phyloP scores from a whole-genome alignment of 2,113 vertebrate species.

The Cygnus atratus region DNA sequence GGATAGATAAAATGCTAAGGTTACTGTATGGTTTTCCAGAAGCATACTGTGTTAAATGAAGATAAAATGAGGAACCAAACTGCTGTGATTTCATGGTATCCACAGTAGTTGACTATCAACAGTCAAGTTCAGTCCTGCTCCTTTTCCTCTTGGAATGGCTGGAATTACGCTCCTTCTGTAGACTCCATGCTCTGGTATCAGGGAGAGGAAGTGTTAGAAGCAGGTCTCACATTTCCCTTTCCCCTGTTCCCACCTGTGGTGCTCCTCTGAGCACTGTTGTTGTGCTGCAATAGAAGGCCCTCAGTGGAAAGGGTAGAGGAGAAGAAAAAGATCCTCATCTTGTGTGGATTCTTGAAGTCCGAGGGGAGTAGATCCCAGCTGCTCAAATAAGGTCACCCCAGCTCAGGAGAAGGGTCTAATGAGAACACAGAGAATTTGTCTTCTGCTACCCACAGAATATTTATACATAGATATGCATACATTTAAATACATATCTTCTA shows the following conservation, averaged over 20 bases:
- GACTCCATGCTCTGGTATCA: not conserved
- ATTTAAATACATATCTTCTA: constrained; percentile 14
- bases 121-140: not conserved
- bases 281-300: not conserved
- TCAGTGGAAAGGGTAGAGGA: not conserved
- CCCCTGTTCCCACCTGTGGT: not conserved
- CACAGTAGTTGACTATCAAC: not conserved
- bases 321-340: not conserved
- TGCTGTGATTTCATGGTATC: not conserved
- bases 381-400: not conserved
- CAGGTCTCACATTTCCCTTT: not conserved
- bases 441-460: constrained; percentile 14
- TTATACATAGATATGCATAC: constrained; percentile 28
- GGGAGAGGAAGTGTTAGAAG: not conserved
- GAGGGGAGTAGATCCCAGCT: not conserved
- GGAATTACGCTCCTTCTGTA: not conserved
- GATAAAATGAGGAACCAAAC: not conserved
- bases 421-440: not conserved
- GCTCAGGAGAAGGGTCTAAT: not conserved
- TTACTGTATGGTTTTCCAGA: not conserved
- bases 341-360: not conserved
- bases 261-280: not conserved
- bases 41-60: not conserved
- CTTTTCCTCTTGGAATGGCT: not conserved
- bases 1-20: not conserved